A percentile compares a stretch with the other conserved stretches of the same genome.
Evolutionary conservation across 2,888 invertebrate species (phyloP).

Genomic region (Tenodera sinensis): DNA sequence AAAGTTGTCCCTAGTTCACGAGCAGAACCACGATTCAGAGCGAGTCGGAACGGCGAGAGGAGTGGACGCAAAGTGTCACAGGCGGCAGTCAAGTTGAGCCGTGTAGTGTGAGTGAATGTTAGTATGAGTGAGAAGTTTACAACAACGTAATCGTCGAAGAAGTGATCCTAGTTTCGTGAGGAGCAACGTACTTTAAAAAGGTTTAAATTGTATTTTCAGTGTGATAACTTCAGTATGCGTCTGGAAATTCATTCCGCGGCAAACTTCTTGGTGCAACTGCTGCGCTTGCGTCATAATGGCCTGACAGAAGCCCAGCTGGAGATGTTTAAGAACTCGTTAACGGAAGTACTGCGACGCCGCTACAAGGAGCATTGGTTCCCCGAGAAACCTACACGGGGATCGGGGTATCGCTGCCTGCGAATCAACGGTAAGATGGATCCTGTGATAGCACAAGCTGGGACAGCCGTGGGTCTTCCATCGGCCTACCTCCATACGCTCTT

Average conservation of each 20-base stretch:
- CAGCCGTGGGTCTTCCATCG: conserved; percentile 58
- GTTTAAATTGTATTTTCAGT: neutral
- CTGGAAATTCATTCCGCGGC: conserved; percentile 51
- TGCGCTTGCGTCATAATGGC: conserved; percentile 41
- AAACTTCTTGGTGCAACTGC: conserved; percentile 50
- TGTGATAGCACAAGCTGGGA: conserved; percentile 61
- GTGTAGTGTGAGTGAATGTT: neutral
- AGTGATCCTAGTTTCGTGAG: neutral
- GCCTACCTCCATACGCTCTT: conserved; percentile 54
- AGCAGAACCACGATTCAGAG: neutral
- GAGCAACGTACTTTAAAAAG: neutral
- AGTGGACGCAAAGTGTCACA: no score
- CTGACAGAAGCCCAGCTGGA: conserved; percentile 43
- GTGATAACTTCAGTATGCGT: conserved; percentile 42
- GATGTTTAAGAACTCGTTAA: conserved; percentile 47
- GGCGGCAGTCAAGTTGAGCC: neutral
- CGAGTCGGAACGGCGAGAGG: neutral
- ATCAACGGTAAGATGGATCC: conserved; percentile 70
- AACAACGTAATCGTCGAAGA: neutral
- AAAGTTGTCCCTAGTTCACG: neutral
- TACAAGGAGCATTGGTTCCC: conserved; percentile 72
- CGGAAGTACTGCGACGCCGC: conserved; percentile 47
- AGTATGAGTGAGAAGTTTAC: neutral
- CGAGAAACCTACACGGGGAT: conserved; percentile 65
- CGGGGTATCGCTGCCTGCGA: conserved; percentile 67